These are phyloP conservation scores for Hirtodrosophila alboralis DNA, from an alignment of 2,888 invertebrate genomes.

Conservation along the genomic window DNA sequence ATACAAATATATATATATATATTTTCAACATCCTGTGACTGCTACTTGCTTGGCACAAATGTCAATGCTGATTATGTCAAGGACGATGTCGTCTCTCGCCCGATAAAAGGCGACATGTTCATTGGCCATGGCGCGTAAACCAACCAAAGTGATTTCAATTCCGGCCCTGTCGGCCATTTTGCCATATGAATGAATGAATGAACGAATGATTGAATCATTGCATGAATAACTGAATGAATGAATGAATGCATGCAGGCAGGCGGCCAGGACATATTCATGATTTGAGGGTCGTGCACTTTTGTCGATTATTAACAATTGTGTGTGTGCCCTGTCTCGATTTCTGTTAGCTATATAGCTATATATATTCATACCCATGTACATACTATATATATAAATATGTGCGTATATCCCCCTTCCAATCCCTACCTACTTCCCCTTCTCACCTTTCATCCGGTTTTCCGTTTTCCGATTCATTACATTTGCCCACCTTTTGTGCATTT, in stretches of 20 bases:
- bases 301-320: conserved; percentile 70
- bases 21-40: conserved; percentile 6
- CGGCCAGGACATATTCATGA: too few species aligned
- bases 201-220: too few species aligned
- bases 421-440: too few species aligned
- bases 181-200: conserved; percentile 47
- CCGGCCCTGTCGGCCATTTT: conserved; percentile 53
- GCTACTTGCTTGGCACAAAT: conserved; percentile 30
- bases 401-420: too few species aligned
- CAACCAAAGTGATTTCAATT: conserved; percentile 71
- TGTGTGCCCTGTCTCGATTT: conserved; percentile 53
- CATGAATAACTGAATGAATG: too few species aligned
- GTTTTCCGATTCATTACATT: conserved; percentile 68
- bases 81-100: conserved; percentile 11
- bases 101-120: conserved; percentile 67
- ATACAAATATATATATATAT: too few species aligned
- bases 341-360: conserved; percentile 9
- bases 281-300: neutral
- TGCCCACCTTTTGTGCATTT: conserved; percentile 47
- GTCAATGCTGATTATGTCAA: conserved; percentile 40
- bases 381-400: too few species aligned
- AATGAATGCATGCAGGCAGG: too few species aligned
- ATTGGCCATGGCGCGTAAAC: conserved; percentile 61
- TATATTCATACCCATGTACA: too few species aligned
- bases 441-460: conserved; percentile 35